Base-by-base conservation (phyloP, 2,888 invertebrate genomes). In the Lochmaea crataegi region DNA sequence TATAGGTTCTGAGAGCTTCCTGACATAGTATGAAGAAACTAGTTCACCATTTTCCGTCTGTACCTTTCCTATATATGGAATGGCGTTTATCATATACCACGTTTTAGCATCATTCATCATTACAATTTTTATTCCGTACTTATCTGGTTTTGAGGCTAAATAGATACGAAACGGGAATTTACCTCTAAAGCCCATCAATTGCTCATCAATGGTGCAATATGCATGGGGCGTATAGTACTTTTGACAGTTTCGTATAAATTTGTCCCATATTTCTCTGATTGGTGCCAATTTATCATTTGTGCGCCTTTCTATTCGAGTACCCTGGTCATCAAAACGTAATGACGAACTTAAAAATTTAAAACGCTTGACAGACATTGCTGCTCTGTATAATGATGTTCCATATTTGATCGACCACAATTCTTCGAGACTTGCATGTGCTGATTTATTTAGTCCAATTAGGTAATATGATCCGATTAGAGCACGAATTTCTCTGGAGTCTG, bases 11-110 rank as follows among this genome's bases (percentile, higher is more conserved):
- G 72, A 66, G 5, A 76, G 41, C 38, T 71, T 73, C 64, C 58
- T 32, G 22, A 68, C 56, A 64, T 75, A 78, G 58, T 75, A 60
- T 18, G 41, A 38, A 2, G 72, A 71, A 38, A 73, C 67, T 38
- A 71, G 56, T 51, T 71, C 71, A 71, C 67, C 60, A 45, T 73
- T 73, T 71, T 73, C 73, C 38, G 57, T 68, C 26, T 32, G 61
- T 53, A 73, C 70, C 70, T 76, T 79, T 18, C 77, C 76, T 64
- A 74, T 72, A 66, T 77, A 77, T 45, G 76, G 74, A 57, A 77
- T 78, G 12, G 74, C 77, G 65, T 71, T 76, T 42, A 79, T 42
- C 77, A 78, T 77, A 73, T 77, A 73, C 42, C 58, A 76, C 11
- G 76, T 75, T 56, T 68, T 48, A 16, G 75, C 45, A 58, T 76